Evolutionary conservation across 2,797 vertebrate species (phyloP), one percentile per base, ranked within the genome.

Genomic region (Poecilia gillii): DNA sequence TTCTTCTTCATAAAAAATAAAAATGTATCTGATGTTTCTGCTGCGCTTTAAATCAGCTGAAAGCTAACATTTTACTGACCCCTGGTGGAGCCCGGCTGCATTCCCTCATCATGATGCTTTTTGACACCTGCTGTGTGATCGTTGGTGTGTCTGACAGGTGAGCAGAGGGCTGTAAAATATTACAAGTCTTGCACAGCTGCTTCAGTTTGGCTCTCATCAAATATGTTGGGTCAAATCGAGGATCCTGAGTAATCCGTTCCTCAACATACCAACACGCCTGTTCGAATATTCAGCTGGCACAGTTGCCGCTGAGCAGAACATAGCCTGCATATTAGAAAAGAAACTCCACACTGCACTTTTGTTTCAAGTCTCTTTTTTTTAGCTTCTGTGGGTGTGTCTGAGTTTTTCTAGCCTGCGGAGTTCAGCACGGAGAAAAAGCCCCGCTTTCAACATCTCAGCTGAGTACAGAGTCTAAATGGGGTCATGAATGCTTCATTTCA

Each of bases 381-480:
- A 3, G 2, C 20, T 12, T 31, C 23, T 0, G 3, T 41, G 36
- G 20, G 55, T 75, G 72, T 59, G 76, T 46, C 1, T 53, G 39
- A 68, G 23, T 39, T 68, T 41, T 68, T 68, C 20, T 68, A 18
- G 20, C 79, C 33, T 62, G 41, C 64, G 76, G 41, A 41, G 72
- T 74, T 74, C 33, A 41, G 23, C 36, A 25, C 33, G 28, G 36
- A 39, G 8, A n/a, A 74, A 74, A 3, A 39, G 49, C 72, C 36
- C 49, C 2, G 4, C 57, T 57, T 57, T 74, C 31, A 74, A 75
- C 81, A 77, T 85, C 73, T 41, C 49, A 53, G 79, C 85, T 28
- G 72, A 89, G 73, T 28, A 88, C 83, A 88, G 84, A 33, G 1
- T 88, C 87, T 90, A 85, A 91, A 90, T 86, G 74, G 41, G 88